phyloP scores from a whole-genome alignment of 2,888 invertebrate species.

The Baronia brevicornis region DNA sequence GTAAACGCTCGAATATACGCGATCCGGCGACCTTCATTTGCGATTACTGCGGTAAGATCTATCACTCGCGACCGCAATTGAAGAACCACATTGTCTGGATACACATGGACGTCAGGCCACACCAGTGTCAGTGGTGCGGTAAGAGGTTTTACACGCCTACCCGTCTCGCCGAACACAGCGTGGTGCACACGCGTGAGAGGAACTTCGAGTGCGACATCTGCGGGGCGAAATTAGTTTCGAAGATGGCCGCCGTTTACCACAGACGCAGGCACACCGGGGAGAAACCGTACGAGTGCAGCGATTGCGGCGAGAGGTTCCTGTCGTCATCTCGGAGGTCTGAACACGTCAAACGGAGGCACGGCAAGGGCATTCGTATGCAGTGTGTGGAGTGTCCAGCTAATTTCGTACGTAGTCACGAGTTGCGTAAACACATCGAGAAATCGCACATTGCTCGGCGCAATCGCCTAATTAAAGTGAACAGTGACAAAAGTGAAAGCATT shows the following conservation, averaged over 20 bases:
- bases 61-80: constrained; percentile 51
- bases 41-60: constrained; percentile 54
- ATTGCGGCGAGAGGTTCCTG: constrained; percentile 58
- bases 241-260: constrained; percentile 65
- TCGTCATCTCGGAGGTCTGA: constrained; percentile 59
- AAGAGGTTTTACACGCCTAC: constrained; percentile 69
- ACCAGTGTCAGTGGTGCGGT: constrained; percentile 68
- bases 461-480: no score
- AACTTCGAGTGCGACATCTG: constrained; percentile 73
- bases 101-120: constrained; percentile 62
- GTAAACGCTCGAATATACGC: constrained; percentile 47
- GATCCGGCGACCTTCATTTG: constrained; percentile 58
- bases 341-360: constrained; percentile 56
- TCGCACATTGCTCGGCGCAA: constrained; percentile 28
- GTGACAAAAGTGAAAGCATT: no score
- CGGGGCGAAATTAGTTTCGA: constrained; percentile 57
- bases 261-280: constrained; percentile 64
- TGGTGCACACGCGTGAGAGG: constrained; percentile 69
- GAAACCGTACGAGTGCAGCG: constrained; percentile 56
- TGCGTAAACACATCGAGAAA: constrained; percentile 47
- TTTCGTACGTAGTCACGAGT: constrained; percentile 48
- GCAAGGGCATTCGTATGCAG: constrained; percentile 41
- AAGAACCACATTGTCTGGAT: constrained; percentile 69
- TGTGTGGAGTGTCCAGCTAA: constrained; percentile 41
- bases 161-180: constrained; percentile 65